Conservation (phyloP, 2,113 vertebrate genomes). For the Cavia aperea region DNA sequence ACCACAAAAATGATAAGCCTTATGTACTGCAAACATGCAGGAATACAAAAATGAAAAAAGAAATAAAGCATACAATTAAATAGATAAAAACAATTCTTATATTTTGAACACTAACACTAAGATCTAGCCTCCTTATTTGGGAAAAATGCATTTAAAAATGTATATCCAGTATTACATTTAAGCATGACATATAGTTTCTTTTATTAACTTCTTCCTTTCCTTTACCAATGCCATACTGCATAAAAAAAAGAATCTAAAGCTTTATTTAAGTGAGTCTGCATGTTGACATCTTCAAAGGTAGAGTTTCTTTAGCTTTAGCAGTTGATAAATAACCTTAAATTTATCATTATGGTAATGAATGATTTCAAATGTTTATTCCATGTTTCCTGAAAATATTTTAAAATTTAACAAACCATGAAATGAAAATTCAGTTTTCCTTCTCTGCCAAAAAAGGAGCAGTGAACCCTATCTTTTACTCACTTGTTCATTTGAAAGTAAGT, state of each 20-base stretch:
- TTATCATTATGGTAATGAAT: not conserved
- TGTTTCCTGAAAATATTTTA: conserved; percentile 6
- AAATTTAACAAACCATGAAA: not conserved
- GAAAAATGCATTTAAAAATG: not conserved
- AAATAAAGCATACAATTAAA: not conserved
- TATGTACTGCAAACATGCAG: not conserved
- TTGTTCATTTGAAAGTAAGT: not conserved
- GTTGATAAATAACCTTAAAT: not conserved
- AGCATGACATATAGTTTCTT: not conserved
- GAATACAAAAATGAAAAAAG: not conserved
- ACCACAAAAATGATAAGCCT: not conserved
- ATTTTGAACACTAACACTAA: not conserved
- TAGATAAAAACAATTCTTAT: not conserved
- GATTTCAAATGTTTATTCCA: not conserved
- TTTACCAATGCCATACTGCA: not conserved
- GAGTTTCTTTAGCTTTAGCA: not conserved
- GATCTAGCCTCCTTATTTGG: not conserved
- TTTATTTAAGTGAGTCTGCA: not conserved
- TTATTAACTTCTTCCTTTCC: not conserved
- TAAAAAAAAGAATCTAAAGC: too few relatives aligned
- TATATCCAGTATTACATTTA: not conserved
- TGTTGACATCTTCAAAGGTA: not conserved
- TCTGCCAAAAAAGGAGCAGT: not conserved
- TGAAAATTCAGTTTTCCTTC: not conserved
- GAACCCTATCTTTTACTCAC: not conserved